phyloP scores from a whole-genome alignment of 1,140 invertebrate species.

The Brachionus plicatilis region DNA sequence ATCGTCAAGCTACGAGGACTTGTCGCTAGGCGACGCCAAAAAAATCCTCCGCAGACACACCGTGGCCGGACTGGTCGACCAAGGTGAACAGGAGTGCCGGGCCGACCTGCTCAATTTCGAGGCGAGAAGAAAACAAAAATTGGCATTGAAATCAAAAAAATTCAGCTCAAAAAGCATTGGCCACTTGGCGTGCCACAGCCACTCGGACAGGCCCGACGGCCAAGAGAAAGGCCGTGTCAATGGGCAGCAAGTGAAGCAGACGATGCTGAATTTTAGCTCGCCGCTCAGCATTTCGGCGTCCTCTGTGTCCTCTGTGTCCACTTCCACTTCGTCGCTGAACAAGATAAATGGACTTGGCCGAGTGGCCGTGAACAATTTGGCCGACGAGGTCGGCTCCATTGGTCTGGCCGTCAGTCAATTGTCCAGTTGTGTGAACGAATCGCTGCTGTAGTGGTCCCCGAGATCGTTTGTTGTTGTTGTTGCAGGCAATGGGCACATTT shows the following conservation, averaged over 20 bases:
- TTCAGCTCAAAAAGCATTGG: constrained; percentile 18
- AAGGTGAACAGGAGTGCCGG: neutral
- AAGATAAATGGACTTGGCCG: neutral
- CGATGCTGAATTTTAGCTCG: constrained; percentile 5
- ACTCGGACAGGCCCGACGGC: neutral
- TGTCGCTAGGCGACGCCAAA: neutral
- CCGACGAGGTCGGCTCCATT: constrained; percentile 7
- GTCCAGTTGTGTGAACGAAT: neutral
- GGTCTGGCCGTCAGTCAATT: constrained; percentile 6
- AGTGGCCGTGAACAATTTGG: neutral
- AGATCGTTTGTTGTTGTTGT: neutral
- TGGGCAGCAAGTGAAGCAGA: neutral
- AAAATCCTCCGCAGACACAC: constrained; percentile 21
- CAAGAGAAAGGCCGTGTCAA: neutral
- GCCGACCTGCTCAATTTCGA: neutral
- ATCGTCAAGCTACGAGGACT: neutral
- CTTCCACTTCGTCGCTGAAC: neutral
- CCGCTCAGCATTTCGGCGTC: constrained; percentile 25
- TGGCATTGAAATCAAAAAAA: neutral
- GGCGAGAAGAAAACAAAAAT: neutral
- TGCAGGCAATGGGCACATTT: neutral
- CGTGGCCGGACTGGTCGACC: neutral
- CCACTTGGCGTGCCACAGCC: neutral
- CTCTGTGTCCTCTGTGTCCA: neutral
- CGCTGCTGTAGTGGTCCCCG: neutral